phyloP scores from a whole-genome alignment of 2,113 vertebrate species.

The Centropristis striata region DNA sequence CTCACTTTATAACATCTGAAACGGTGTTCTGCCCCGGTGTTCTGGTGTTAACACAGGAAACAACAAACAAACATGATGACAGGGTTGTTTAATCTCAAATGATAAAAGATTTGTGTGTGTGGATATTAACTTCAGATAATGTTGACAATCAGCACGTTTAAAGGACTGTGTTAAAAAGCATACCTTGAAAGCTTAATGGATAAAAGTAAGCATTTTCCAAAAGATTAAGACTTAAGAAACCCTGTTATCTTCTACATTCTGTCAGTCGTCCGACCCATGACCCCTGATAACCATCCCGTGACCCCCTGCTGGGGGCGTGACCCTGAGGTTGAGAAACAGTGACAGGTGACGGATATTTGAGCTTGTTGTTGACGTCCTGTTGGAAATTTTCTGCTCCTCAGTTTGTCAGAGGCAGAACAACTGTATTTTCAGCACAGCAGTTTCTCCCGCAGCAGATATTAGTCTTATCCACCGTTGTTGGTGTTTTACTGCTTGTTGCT shows the following conservation, averaged over 20 bases:
- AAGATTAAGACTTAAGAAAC: neutral
- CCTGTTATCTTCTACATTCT: neutral
- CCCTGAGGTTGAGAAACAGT: conserved; percentile 24
- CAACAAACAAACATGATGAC: too few relatives aligned
- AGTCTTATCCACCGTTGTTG: neutral
- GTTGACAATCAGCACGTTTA: too few relatives aligned
- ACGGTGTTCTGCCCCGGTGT: too few relatives aligned
- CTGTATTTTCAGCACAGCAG: neutral
- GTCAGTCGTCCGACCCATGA: neutral
- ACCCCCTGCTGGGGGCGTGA: conserved; percentile 23
- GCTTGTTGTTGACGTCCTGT: neutral
- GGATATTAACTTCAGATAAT: too few relatives aligned
- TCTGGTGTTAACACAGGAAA: too few relatives aligned
- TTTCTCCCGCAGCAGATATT: neutral
- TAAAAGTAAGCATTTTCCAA: too few relatives aligned
- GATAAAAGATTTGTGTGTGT: too few relatives aligned
- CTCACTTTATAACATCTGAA: too few relatives aligned
- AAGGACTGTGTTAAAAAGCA: too few relatives aligned
- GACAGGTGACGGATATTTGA: conserved; percentile 55
- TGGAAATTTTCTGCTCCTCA: neutral
- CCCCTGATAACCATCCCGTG: conserved; percentile 26
- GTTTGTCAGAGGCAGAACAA: neutral
- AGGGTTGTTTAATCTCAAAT: too few relatives aligned
- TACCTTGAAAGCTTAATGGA: too few relatives aligned
- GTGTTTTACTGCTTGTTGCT: neutral